phyloP scores from a whole-genome alignment of 2,113 vertebrate species.

The Tachuris rubrigastra region DNA sequence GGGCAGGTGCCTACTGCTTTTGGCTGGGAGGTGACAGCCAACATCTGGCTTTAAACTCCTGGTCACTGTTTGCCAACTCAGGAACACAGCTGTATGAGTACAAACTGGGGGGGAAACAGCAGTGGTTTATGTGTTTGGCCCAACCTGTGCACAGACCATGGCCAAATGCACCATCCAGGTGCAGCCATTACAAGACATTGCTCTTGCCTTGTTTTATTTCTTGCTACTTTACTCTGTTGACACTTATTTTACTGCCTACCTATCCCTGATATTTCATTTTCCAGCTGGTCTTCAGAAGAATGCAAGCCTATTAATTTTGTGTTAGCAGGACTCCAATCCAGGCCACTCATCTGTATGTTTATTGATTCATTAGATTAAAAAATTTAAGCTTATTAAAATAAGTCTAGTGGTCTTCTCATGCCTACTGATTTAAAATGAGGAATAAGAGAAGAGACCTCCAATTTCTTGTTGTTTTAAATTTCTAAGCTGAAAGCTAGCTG shows the following conservation, averaged over 20 bases:
- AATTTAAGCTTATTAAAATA: background rate
- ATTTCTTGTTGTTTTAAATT: background rate
- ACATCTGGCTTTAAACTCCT: background rate
- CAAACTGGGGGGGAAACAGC: rapidly evolving
- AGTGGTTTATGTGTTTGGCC: background rate
- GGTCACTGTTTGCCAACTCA: background rate
- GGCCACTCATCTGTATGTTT: background rate
- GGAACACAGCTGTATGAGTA: rapidly evolving
- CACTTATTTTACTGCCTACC: background rate
- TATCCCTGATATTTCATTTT: background rate
- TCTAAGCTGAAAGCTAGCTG: background rate
- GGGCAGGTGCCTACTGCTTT: background rate
- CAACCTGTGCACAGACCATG: background rate
- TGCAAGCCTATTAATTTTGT: background rate
- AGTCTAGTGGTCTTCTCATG: background rate
- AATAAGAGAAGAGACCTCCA: background rate
- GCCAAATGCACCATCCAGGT: rapidly evolving
- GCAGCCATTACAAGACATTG: rapidly evolving
- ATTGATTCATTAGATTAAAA: background rate
- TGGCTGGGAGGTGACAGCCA: no score
- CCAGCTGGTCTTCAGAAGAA: background rate
- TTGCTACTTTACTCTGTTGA: background rate
- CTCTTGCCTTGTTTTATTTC: background rate
- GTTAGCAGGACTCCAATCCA: background rate
- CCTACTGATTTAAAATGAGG: background rate